phyloP scores from a whole-genome alignment of 1,140 invertebrate genomes.

The Trachymyrmex cornetzi region DNA sequence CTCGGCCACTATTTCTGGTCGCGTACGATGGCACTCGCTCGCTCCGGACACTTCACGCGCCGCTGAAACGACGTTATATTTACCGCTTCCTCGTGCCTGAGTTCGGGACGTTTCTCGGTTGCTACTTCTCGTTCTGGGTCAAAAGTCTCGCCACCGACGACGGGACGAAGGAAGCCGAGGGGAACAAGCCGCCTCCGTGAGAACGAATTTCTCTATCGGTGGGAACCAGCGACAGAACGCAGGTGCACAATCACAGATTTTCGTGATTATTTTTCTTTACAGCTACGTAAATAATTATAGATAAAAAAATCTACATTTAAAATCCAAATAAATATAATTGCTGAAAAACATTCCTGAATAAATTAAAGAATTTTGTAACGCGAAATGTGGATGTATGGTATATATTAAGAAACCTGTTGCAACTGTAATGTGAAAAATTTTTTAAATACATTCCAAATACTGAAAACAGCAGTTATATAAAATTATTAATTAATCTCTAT shows the following conservation, averaged over 20 bases:
- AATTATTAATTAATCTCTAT: background rate
- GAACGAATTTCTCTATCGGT: conserved; percentile 35
- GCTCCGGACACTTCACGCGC: conserved; percentile 61
- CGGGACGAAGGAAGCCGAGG: conserved; percentile 37
- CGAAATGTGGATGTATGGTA: no score
- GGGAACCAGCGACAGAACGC: background rate
- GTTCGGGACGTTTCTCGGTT: conserved; percentile 67
- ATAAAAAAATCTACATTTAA: background rate
- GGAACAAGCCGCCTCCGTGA: conserved; percentile 62
- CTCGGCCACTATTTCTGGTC: conserved; percentile 69
- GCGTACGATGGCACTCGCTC: conserved; percentile 50
- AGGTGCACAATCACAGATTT: conserved; percentile 13
- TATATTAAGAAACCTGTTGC: background rate
- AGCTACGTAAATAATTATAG: background rate
- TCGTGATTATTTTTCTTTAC: background rate
- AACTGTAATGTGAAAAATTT: background rate
- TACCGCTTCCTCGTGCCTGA: conserved; percentile 77
- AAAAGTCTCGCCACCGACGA: conserved; percentile 71
- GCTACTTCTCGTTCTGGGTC: conserved; percentile 77
- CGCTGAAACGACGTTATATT: conserved; percentile 78
- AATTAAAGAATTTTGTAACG: background rate
- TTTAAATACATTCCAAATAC: background rate
- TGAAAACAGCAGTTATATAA: background rate
- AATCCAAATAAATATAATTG: background rate
- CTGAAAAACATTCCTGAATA: background rate